Evolutionary conservation across 92 coral and sea anemone genomes (phyloP).

Genomic region (Palythoa grandiflora): DNA sequence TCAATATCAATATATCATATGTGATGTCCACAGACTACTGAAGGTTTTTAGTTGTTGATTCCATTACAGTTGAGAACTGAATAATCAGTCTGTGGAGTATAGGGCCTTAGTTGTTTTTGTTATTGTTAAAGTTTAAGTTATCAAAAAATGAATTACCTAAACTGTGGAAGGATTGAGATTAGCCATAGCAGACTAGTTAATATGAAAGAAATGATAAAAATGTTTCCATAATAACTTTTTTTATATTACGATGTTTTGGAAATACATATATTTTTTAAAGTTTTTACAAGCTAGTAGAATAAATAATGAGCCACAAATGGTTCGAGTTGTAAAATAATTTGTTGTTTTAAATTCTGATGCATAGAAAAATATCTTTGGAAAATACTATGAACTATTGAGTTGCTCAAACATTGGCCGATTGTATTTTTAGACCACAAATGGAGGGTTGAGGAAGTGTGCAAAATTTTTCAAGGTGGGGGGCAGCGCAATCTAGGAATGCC

Average conservation of each 20-base stretch:
- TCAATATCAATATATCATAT: not conserved
- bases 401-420: slow-evolving; percentile 29
- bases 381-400: slow-evolving; percentile 6
- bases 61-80: not conserved
- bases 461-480: slow-evolving; percentile 13
- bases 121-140: slow-evolving; percentile 24
- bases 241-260: slow-evolving; percentile 10
- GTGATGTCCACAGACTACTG: not conserved
- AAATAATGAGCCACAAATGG: slow-evolving; percentile 25
- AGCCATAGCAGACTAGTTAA: not conserved
- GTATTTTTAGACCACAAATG: slow-evolving; percentile 22
- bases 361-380: not conserved
- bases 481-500: not conserved
- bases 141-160: not conserved
- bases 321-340: slow-evolving; percentile 1
- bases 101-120: not conserved
- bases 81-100: not conserved
- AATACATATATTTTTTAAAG: not conserved
- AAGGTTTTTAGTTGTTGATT: not conserved
- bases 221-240: not conserved
- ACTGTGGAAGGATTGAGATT: slow-evolving; percentile 5
- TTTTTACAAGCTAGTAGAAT: slow-evolving; percentile 31
- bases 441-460: slow-evolving; percentile 7
- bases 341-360: slow-evolving; percentile 14
- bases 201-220: slow-evolving; percentile 23